Evolutionary conservation across 2,888 invertebrate species (phyloP).

Genomic region (Serrognathus titanus): DNA sequence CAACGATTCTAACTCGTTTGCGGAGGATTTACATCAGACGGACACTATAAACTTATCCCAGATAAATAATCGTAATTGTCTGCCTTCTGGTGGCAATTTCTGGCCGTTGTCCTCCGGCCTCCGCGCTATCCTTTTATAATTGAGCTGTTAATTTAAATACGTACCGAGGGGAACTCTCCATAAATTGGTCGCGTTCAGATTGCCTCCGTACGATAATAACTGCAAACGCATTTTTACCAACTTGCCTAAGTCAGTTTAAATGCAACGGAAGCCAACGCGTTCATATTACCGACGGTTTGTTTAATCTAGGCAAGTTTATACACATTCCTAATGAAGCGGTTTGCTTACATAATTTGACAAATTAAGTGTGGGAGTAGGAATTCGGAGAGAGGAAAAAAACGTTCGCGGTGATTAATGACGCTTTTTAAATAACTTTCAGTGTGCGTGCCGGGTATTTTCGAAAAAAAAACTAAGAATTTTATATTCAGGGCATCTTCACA

Average conservation of each 20-base stretch:
- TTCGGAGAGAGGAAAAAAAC: not conserved
- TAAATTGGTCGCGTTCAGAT: not conserved
- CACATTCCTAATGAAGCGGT: conserved; percentile 1
- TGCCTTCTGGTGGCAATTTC: too few relatives aligned
- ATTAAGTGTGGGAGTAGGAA: conserved; percentile 8
- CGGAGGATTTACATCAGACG: too few relatives aligned
- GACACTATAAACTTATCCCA: too few relatives aligned
- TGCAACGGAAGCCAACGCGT: not conserved
- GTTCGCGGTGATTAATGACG: not conserved
- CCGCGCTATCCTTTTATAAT: not conserved
- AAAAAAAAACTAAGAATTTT: too few relatives aligned
- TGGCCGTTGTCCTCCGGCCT: too few relatives aligned
- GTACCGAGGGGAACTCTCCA: not conserved
- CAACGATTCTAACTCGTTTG: too few relatives aligned
- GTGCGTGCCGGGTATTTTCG: not conserved
- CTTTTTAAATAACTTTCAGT: not conserved
- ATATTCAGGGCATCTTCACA: too few relatives aligned
- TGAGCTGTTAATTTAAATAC: not conserved
- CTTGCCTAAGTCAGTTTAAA: not conserved
- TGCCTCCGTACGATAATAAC: not conserved
- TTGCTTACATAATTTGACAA: conserved; percentile 9
- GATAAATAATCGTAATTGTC: too few relatives aligned
- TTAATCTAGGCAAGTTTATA: conserved; percentile 1
- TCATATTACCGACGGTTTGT: not conserved
- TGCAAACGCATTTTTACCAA: not conserved